Percentiles rank a stretch among this genome's conserved stretches.
These are phyloP conservation scores for Nasua narica DNA, from an alignment of 2,797 vertebrate genomes.

Conservation along the genomic window DNA sequence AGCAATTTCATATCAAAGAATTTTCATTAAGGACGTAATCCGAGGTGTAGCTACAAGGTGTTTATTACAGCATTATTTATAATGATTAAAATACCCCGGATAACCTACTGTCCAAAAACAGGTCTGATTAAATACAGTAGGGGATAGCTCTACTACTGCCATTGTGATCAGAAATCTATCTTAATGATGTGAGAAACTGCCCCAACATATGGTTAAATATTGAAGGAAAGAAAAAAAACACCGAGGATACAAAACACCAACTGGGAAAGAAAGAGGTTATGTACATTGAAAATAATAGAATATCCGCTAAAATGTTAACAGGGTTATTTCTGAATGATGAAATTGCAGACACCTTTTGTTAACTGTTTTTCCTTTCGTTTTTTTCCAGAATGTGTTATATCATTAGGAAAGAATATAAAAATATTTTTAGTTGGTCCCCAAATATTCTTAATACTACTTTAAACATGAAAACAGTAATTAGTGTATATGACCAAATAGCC, in stretches of 20 bases:
- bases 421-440: background rate
- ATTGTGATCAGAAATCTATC: background rate
- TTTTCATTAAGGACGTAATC: background rate
- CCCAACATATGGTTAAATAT: background rate
- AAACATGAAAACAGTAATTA: background rate
- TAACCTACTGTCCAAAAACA: background rate
- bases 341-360: background rate
- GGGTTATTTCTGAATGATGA: background rate
- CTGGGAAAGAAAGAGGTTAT: background rate
- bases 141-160: background rate
- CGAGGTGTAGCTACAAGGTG: background rate
- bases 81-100: background rate
- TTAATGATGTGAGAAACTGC: background rate
- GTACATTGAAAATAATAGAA: background rate
- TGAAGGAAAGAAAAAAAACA: background rate
- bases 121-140: background rate
- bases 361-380: background rate
- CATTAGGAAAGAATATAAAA: slow-evolving; percentile 25
- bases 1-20: background rate
- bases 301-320: background rate
- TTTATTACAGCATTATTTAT: background rate
- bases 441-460: background rate
- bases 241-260: background rate
- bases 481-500: background rate
- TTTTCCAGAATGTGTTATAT: background rate